Base-by-base conservation (phyloP, 2,888 invertebrate species). In the Aleiodes testaceus region DNA sequence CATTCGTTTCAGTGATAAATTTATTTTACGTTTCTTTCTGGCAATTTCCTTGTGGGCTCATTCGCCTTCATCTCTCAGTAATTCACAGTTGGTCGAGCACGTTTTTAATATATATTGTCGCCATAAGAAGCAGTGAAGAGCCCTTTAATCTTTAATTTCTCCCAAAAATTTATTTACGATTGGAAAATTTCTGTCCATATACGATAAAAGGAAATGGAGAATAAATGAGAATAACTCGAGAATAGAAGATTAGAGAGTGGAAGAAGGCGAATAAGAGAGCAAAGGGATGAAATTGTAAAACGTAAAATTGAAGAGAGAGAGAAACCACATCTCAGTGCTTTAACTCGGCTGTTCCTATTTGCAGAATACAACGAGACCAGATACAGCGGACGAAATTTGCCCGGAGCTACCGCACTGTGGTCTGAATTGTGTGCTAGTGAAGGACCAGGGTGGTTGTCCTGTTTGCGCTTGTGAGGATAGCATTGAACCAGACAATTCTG, bases 391-490 rank as follows among this genome's bases (percentile, higher is more conserved):
- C 42, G 73, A 75, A 67, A 75, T 77, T 64, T 84, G 85, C 66
- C 82, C 80, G 7, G 76, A 80, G 4, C 67, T 81, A 20, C 69
- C 77, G 50, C 77, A 78, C 59, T 85, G 85, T 68, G 79, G 72
- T 5, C 72, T 77, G 12, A 75, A 80, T 69, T 85, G 85, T 78
- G 75, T 78, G 11, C 69, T 78, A n/a, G 72, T 74, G 45, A 81
- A 80, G 70, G 82, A 85, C 76, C 80, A 80, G 30, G 72, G 74
- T 0, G 85, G 82, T 1, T 86, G 85, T 70, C 69, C 79, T 42
- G 75, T 82, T 64, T 86, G 86, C 78, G 73, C 71, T 9, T 86
- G 86, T 74, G 77, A 78, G 50, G 69, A 70, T 42, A 72, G 22
- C 53, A 69, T 47, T 18, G 72, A 49, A 26, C 61, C 66, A 65